Base-by-base conservation (phyloP, 2,113 vertebrate species). In the Bujurquina vittata region DNA sequence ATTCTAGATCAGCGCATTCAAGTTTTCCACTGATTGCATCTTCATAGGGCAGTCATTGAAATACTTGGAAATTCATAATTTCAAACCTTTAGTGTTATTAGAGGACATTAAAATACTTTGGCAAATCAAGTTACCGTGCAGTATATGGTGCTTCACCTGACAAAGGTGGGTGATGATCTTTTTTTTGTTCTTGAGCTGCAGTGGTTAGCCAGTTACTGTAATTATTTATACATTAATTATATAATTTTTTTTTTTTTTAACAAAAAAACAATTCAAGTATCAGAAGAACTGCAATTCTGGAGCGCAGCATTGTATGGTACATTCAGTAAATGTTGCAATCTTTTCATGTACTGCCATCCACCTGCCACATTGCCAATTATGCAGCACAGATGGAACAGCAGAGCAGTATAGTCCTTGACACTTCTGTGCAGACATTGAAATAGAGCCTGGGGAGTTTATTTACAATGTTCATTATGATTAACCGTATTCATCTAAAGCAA, bases 71-170 rank as follows among this genome's bases (percentile, higher is more conserved):
- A 46, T 18, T 2, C 1, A 46, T 29, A 67, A 49, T 29, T 7
- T 49, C 5, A 69, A 69, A 40, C 40, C 40, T 67, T 3, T 1
- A 29, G 22, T 29, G 46, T 67, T 29, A 49, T 67, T 69, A 9
- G 23, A 69, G 2, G 14, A 0, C 29, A 29, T 69, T 69, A 49
- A 4, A 69, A 29, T 22, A 29, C 0, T 12, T 11, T 43, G 12
- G 40, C 40, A 43, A 43, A 43, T 43, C 40, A 43, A 29, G 49
- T 18, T 52, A 18, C 49, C 2, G 7, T 18, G 7, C 49, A 18
- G 6, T 7, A 18, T 52, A 52, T 15, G 40, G 22, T 0, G 63
- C 40, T 49, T 69, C 40, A 69, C 23, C 3, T 18, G 3, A 49
- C 49, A 49, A 20, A 69, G 63, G 0, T 8, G 22, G 4, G 40